phyloP scores from a whole-genome alignment of 2,888 invertebrate genomes.

The Agrotis segetum region DNA sequence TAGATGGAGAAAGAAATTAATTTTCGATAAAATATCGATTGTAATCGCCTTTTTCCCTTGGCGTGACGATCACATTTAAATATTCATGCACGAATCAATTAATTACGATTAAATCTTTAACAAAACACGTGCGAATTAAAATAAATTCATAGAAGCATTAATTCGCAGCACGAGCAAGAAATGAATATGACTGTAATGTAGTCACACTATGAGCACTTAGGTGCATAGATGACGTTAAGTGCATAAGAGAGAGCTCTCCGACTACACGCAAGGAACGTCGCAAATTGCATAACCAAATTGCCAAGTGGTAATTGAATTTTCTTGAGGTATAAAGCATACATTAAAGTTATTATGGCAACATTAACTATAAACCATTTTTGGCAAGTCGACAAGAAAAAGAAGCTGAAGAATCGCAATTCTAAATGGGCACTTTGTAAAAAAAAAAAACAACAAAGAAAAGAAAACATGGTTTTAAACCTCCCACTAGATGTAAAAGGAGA shows the following conservation, averaged over 20 bases:
- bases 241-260: conserved; percentile 33
- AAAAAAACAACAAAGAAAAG: not conserved
- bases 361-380: not conserved
- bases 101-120: conserved; percentile 1
- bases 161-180: conserved; percentile 15
- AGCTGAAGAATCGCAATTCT: not conserved
- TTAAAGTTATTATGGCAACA: conserved; percentile 5
- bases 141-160: conserved; percentile 1
- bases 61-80: not conserved
- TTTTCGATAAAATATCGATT: not conserved
- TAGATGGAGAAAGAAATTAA: not conserved
- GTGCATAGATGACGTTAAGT: conserved; percentile 27
- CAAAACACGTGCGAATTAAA: conserved; percentile 1
- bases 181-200: not conserved
- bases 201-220: not conserved
- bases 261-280: conserved; percentile 2
- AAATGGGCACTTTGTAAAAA: not conserved
- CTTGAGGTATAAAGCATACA: not conserved
- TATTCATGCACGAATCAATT: not conserved
- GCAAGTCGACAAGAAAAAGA: not conserved
- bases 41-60: not conserved
- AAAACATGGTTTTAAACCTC: too few species aligned
- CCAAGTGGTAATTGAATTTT: not conserved
- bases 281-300: conserved; percentile 7
- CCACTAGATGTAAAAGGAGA: too few species aligned